Percentiles rank a stretch among this genome's conserved stretches.
Conservation (phyloP, 2,888 invertebrate genomes). For the Baccha elongata region DNA sequence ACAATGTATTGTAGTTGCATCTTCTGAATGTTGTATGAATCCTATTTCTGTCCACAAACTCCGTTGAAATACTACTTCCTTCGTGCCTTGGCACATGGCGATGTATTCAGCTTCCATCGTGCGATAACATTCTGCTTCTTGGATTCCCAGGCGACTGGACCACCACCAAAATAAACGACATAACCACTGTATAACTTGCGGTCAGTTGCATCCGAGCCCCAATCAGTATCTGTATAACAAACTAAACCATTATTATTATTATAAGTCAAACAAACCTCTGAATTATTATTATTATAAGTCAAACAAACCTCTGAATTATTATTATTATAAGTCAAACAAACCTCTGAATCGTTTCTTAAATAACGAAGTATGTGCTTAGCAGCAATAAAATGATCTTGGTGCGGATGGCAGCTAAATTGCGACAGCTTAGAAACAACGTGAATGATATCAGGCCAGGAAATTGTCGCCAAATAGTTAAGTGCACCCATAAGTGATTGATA, state of each 20-base stretch:
- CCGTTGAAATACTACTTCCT: slow-evolving; percentile 32
- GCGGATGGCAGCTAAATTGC: slow-evolving; percentile 60
- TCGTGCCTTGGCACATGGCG: slow-evolving; percentile 59
- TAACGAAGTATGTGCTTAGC: slow-evolving; percentile 68
- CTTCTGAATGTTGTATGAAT: slow-evolving; percentile 1
- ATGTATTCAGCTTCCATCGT: too few relatives aligned
- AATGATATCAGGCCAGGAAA: slow-evolving; percentile 1
- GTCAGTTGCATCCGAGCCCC: slow-evolving; percentile 60
- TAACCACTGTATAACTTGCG: slow-evolving; percentile 58
- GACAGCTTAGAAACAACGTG: slow-evolving; percentile 23
- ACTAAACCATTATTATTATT: slow-evolving; percentile 26
- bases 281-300: slow-evolving; percentile 13
- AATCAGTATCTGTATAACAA: slow-evolving; percentile 72
- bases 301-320: slow-evolving; percentile 27
- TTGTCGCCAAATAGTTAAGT: slow-evolving; percentile 6
- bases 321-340: slow-evolving; percentile 31
- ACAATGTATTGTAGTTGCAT: slow-evolving; percentile 10
- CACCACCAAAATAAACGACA: slow-evolving; percentile 53
- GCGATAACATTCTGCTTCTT: slow-evolving; percentile 53
- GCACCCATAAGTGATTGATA: slow-evolving; percentile 18
- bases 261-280: slow-evolving; percentile 24
- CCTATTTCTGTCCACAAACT: slow-evolving; percentile 49
- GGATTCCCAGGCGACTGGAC: too few relatives aligned
- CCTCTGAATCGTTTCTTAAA: slow-evolving; percentile 26
- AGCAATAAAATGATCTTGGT: slow-evolving; percentile 63